phyloP scores from a whole-genome alignment of 2,113 vertebrate species.

The Ahaetulla prasina region DNA sequence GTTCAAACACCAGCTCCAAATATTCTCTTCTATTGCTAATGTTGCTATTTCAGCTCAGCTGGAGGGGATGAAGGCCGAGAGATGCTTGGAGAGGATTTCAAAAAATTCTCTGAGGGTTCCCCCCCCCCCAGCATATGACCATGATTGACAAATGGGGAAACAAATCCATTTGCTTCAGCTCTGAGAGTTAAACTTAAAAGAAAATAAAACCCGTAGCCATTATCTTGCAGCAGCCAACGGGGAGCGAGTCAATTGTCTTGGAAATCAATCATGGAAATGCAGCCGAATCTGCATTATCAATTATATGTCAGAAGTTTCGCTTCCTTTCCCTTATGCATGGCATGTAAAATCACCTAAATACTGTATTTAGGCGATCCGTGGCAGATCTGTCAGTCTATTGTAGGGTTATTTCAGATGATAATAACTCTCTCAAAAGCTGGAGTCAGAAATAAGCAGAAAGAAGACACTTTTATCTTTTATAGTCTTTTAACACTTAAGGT shows the following conservation, averaged over 20 bases:
- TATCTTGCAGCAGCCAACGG: not conserved
- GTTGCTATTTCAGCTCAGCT: not conserved
- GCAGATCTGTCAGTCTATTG: slow-evolving; percentile 16
- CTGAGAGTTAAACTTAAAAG: not conserved
- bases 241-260: not conserved
- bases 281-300: slow-evolving; percentile 18
- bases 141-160: not conserved
- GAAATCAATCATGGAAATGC: not conserved
- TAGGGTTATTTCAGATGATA: slow-evolving; percentile 12
- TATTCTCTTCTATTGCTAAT: not conserved
- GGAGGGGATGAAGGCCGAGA: not conserved
- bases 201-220: not conserved
- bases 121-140: too few species aligned
- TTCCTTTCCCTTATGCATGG: not conserved
- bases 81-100: too few species aligned
- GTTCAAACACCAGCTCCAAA: not conserved
- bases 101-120: not conserved
- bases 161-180: not conserved
- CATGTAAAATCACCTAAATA: slow-evolving; percentile 9
- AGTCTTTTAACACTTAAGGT: slow-evolving; percentile 28
- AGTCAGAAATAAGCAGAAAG: not conserved
- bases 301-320: not conserved
- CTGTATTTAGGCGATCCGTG: slow-evolving; percentile 22
- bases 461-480: slow-evolving; percentile 13
- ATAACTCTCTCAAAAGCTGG: not conserved